phyloP scores from a whole-genome alignment of 1,140 invertebrate genomes.

The Heterodera schachtii region DNA sequence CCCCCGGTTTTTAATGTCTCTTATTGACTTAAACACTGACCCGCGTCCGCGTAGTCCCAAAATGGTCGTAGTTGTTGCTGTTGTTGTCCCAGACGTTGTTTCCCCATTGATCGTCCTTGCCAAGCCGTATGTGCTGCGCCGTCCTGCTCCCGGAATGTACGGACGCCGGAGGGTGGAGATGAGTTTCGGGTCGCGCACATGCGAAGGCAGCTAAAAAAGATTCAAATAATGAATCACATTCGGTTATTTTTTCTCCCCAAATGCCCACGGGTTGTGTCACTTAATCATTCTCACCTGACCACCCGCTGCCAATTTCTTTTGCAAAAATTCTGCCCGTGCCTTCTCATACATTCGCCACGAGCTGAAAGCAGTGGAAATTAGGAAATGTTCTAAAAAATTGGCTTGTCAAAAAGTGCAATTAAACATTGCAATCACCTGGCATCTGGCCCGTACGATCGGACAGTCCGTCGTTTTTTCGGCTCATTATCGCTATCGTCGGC shows the following conservation, averaged over 20 bases:
- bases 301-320: not conserved
- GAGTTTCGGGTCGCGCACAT: conserved; percentile 17
- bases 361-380: not conserved
- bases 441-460: conserved; percentile 3
- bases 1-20: too few relatives aligned
- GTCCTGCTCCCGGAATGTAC: conserved; percentile 13
- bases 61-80: not conserved
- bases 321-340: not conserved
- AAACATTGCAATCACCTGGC: not conserved
- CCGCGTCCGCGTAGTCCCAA: conserved; percentile 22
- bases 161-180: conserved; percentile 24
- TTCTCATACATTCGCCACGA: conserved; percentile 13
- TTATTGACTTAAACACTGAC: not conserved
- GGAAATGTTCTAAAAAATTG: too few relatives aligned
- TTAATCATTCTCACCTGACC: not conserved
- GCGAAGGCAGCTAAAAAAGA: not conserved
- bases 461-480: not conserved
- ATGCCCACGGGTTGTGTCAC: not conserved
- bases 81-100: not conserved
- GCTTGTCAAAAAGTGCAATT: too few relatives aligned
- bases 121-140: conserved; percentile 4
- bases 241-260: not conserved
- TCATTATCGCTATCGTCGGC: not conserved
- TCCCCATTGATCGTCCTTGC: not conserved
- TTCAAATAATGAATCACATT: not conserved